Evolutionary conservation across 37 sponge, comb jelly and placozoan genomes (phyloP), one percentile per base, ranked within the genome.

Genomic region (Cladorhizidae sp.): DNA sequence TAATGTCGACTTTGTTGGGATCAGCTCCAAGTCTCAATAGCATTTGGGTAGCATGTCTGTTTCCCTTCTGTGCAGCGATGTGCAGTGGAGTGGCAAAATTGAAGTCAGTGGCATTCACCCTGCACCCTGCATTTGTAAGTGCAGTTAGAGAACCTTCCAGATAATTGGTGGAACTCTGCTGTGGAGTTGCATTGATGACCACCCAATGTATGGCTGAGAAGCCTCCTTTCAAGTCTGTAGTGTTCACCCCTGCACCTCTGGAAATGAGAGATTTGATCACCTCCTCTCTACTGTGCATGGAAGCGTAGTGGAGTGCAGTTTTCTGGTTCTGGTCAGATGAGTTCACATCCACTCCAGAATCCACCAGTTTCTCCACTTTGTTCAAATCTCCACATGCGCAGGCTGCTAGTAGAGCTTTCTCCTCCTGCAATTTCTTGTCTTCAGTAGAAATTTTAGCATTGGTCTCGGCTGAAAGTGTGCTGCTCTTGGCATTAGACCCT

Each of bases 191-290:
- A 26, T 84, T 89, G 57, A 84, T 89, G 28, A 89, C 75, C 40
- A 84, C 85, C 89, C 89, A 89, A 59, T 89, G 89, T 25, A 89
- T 57, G 0, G 89, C 78, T 43, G 70, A 79, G 74, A 84, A 89
- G 3, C 89, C 89, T 37, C 89, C 89, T 29, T 83, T 89, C 36
- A 80, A 65, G 52, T 89, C 89, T 12, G 79, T 22, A 39, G 80
- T 80, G 39, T 84, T 83, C 15, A 68, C 58, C 14, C 79, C 63
- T 17, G 85, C 80, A 29, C 89, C 89, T 49, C 83, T 59, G 36
- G 70, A 72, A 33, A 89, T 25, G 32, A 89, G 71, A 0, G 68
- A 41, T 22, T 73, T 50, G 70, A 89, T 79, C 14, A 84, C 75
- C 1, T 74, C 57, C 11, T 80, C 83, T 61, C 89, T 71, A 6